Evolutionary conservation across 1,140 invertebrate genomes (phyloP).

Genomic region (Brachionus manjavacas): DNA sequence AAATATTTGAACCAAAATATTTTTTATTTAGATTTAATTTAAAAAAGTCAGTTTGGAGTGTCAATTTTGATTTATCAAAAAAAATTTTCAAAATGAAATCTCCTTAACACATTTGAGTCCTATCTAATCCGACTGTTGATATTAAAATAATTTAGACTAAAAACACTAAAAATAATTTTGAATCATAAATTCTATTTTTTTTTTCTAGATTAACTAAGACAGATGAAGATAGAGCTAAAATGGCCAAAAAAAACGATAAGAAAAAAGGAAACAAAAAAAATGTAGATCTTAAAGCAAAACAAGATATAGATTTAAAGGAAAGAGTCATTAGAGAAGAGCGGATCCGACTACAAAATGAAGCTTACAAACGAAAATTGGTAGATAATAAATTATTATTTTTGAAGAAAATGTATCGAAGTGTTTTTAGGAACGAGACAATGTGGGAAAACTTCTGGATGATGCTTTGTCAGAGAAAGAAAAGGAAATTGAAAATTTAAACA

Average conservation of each 20-base stretch:
- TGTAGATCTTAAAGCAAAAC: not conserved
- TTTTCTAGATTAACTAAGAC: conserved; percentile 2
- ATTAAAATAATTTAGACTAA: too few relatives aligned
- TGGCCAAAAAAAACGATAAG: not conserved
- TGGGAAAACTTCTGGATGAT: not conserved
- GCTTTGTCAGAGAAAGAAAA: not conserved
- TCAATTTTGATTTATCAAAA: too few relatives aligned
- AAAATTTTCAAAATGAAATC: too few relatives aligned
- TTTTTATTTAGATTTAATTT: too few relatives aligned
- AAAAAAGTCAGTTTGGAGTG: too few relatives aligned
- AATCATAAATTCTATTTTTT: too few relatives aligned
- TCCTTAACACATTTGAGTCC: too few relatives aligned
- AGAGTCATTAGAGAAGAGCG: conserved; percentile 13
- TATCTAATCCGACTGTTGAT: too few relatives aligned
- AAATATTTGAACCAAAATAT: too few relatives aligned
- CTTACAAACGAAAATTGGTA: not conserved
- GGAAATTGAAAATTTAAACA: conserved; percentile 8
- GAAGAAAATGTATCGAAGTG: not conserved
- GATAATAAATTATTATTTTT: not conserved
- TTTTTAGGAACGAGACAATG: conserved; percentile 1
- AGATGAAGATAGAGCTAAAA: not conserved
- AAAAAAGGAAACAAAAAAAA: not conserved
- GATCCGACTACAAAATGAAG: not conserved
- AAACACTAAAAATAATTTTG: too few relatives aligned
- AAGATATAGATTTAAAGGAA: not conserved